Base-by-base conservation (phyloP, 2,888 invertebrate species). In the Drosophila borealis region DNA sequence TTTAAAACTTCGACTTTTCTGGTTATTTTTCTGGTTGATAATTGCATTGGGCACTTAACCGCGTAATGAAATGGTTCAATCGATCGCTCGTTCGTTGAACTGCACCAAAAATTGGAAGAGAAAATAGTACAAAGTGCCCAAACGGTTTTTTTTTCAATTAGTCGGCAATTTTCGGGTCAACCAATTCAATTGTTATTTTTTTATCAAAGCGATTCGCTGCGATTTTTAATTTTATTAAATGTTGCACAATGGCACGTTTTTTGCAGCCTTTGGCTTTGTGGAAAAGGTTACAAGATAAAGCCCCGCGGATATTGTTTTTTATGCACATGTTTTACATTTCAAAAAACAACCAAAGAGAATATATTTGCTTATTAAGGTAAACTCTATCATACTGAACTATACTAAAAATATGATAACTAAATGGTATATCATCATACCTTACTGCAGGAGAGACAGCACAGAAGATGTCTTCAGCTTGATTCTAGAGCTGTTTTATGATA, bases 81-180 rank as follows among this genome's bases (percentile, higher is more conserved):
- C 54, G 55, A 53, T 51, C 41, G 33, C 19, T 8, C 53, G 84
- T 73, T 57, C 71, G 70, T 68, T 51, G 69, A 74, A 70, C 65
- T 50, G 36, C 25, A 13, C 21, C 19, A 41, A 59, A 41, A 13
- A 41, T 33, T 54, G 10, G 3, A 21, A 37, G 39, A 53, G 60
- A 48, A 68, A 76, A 65, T 66, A 54, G 10, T 10, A 33, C 2
- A 57, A 69, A 63, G 45, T 25, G 36, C 21, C 6, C 44, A 48
- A 48, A 13, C 56, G 5, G 37, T 21, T 21, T 41, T 37, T 51
- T 74, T 65, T 67, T 68, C 68, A 87, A 81, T 83, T 67, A 57
- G 25, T 34, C 46, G 49, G 14, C 51, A 62, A 64, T 68, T 75
- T 68, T 51, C 33, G 42, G 64, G 8, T 64, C 39, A 72, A 56